Base-by-base conservation (phyloP, 1,140 invertebrate genomes). In the Pseudomyrmex flavicornis region DNA sequence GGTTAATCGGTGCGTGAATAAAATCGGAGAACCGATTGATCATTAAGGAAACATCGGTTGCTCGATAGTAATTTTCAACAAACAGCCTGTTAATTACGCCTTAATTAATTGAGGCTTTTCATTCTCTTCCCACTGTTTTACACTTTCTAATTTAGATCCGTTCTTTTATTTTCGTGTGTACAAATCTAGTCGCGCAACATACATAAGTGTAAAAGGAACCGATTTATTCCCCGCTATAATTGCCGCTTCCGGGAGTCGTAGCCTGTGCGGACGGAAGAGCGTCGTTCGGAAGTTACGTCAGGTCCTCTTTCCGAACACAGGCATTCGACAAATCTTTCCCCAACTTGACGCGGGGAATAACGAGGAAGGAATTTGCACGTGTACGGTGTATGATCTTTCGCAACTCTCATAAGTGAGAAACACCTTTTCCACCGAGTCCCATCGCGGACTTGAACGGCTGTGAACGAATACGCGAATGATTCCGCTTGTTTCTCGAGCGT, bases 321-420 rank as follows among this genome's bases (percentile, higher is more conserved):
- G 44, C 10, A 54, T 72, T 65, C 62, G 26, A 54, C 58, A 17
- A 46, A 48, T 66, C 20, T 82, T 12, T 26, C 46, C 44, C 8
- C 17, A 13, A 52, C 66, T 54, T 65, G 26, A 46, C 59, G 52
- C 68, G 17, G 17, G 17, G 17, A 17, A 61, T 75, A 84, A 74
- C 77, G 58, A 84, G 74, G 61, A 80, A 86, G 35, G 74, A 77
- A 85, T 74, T 15, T 54, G 61, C 20, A 15, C n/a, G 52, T 54
- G 46, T 48, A 48, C 68, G 35, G 26, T 26, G 26, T 26, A 44
- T 50, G 59, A 56, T 56, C n/a, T 88, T 85, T 85, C 87, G 86
- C 68, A 88, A 88, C 61, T 17, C 75, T 77, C 58, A 58, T 65
- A 88, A 88, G 87, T 88, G 87, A 88, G 87, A 88, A 88, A 88